A percentile compares a stretch with the other conserved stretches of the same genome.
Evolutionary conservation across 2,888 invertebrate genomes (phyloP).

Genomic region (Ormyrus labotus): DNA sequence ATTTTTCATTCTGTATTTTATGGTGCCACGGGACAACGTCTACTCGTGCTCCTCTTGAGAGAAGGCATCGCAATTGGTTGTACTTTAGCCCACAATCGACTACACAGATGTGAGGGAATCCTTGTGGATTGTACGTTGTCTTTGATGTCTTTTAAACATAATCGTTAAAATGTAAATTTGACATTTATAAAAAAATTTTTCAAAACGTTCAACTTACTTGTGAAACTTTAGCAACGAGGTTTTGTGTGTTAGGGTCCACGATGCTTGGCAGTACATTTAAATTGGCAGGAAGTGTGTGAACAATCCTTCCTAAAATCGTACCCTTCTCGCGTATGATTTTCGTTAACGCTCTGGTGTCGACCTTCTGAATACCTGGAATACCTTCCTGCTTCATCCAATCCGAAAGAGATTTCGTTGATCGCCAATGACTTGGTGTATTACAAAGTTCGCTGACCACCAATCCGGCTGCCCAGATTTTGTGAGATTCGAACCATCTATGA

Average conservation of each 20-base stretch:
- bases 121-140: conserved; percentile 84
- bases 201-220: conserved; percentile 58
- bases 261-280: conserved; percentile 74
- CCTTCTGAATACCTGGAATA: conserved; percentile 92
- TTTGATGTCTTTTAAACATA: conserved; percentile 67
- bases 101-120: conserved; percentile 88
- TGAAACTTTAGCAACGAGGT: conserved; percentile 95
- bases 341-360: conserved; percentile 96
- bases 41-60: conserved; percentile 90
- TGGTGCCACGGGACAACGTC: conserved; percentile 95
- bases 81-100: conserved; percentile 97
- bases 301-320: conserved; percentile 85
- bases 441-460: conserved; percentile 94
- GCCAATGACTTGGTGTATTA: conserved; percentile 93
- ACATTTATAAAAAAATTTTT: background rate
- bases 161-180: no score
- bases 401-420: conserved; percentile 86
- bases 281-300: conserved; percentile 57
- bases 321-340: conserved; percentile 93
- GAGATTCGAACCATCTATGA: conserved; percentile 91
- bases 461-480: conserved; percentile 92
- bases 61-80: conserved; percentile 95
- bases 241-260: conserved; percentile 89
- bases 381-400: conserved; percentile 88
- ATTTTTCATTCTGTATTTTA: conserved; percentile 81